A percentile compares a stretch with the other conserved stretches of the same genome.
Conservation (phyloP, 2,797 vertebrate species). For the Phoeniculus purpureus region DNA sequence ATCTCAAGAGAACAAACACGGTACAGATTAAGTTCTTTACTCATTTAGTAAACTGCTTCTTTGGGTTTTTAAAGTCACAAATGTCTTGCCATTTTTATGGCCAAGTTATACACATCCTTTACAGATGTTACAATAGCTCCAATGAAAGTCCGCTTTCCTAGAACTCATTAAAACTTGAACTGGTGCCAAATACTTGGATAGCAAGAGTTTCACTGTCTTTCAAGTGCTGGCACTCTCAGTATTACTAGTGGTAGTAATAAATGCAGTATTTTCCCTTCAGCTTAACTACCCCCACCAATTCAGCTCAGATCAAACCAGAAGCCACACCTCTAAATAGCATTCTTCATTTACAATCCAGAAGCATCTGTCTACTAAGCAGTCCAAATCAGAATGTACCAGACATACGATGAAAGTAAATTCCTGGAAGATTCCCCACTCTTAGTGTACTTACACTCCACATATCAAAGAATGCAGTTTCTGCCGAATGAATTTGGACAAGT, state of each 20-base stretch:
- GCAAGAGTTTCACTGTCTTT: not conserved
- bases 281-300: not conserved
- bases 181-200: not conserved
- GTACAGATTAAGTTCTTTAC: not conserved
- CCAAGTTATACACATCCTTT: not conserved
- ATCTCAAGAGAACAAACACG: not conserved
- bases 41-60: not conserved
- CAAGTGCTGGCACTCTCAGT: not conserved
- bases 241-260: not conserved
- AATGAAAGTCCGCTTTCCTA: not conserved
- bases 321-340: not conserved
- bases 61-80: not conserved
- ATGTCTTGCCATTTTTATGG: not conserved
- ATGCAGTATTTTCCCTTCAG: not conserved
- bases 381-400: not conserved
- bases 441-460: not conserved
- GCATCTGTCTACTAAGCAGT: not conserved
- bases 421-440: not conserved
- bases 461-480: not conserved
- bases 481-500: not conserved
- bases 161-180: not conserved
- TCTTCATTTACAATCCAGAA: conserved; percentile 26
- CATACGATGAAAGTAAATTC: not conserved
- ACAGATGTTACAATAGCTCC: not conserved
- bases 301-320: conserved; percentile 4